Base-by-base conservation (phyloP, 2,888 invertebrate genomes). In the Argynnis bischoffii region DNA sequence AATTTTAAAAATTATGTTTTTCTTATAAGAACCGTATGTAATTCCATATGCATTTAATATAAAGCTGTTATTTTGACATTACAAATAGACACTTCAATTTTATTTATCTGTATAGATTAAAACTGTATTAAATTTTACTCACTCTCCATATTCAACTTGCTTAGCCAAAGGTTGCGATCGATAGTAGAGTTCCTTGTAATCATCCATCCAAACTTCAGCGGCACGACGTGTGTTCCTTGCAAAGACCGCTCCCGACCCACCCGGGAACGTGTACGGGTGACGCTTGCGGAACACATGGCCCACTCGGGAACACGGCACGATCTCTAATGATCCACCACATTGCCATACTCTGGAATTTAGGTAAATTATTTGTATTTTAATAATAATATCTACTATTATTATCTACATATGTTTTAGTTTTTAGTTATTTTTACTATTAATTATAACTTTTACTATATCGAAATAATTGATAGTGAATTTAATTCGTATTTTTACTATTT, bases 131-230 rank as follows among this genome's bases (percentile, higher is more conserved):
- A 6, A 6, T 47, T 55, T 61, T 69, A 94, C 96, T 95, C 92
- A 98, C 98, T 97, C 96, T 94, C 98, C 98, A 85, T 95, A 98
- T 64, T 97, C 96, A 74, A 98, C 96, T 83, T 96, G 97, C 83
- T 96, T 96, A 16, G 98, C 98, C 67, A 98, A 87, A 61, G 98
- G 98, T 75, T 99, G 99, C 1, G 98, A 96, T 67, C 96, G 95
- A 83, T 99, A 99, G 88, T 99, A 99, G 82, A 97, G 97, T 79
- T 98, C 96, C 87, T 99, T 99, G 91, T 98, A 99, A 72, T 98
- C 98, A 83, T 99, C 99, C 99, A 99, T 99, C 99, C 99, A 99
- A 14, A 99, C 99, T 90, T 99, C 99, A 0, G 99, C 99, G 0
- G 99, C 99, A 74, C 99, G 93, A 66, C 99, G 94, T 1, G 99